Evolutionary conservation across 2,888 invertebrate species (phyloP), one percentile per base, ranked within the genome.

Genomic region (Malacosoma neustria): DNA sequence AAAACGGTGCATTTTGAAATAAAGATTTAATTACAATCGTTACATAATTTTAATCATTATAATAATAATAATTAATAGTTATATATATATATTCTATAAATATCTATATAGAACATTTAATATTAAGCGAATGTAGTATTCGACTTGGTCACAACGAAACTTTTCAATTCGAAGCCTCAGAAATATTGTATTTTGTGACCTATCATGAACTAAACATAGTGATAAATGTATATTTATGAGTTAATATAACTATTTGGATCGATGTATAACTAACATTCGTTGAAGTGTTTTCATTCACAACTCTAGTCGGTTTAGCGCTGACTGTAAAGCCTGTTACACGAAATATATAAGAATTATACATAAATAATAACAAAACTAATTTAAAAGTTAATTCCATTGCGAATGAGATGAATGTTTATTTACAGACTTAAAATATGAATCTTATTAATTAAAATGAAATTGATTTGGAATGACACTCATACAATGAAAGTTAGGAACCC

Each of bases 11-110:
- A 51, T 50, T 43, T 80, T 79, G 75, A 85, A 84, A 84, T 84
- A 84, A 85, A 80, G 81, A 73, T 85, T 82, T 84, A 85, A 85
- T 85, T 84, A 82, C 81, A 84, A 79, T 85, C 66, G 75, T 81
- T 84, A 84, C 82, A 84, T 85, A 81, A 79, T 76, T 73, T 73
- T 81, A 79, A 62, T 84, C 72, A 75, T 82, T 76, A 73, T 74
- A 69, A 66, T 70, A 69, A 67, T 75, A 77, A 71, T 77, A 73
- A 74, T 74, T 80, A 77, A 79, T 81, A 74, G 72, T 74, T 80
- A 74, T 77, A 80, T 80, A 79, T 80, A 74, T 77, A 80, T 80
- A 79, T 74, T 82, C 74, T 82, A 81, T 82, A 82, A 79, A 84
- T 82, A 79, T 77, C 74, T 82, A 76, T 82, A 81, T 76, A 81